Base-by-base conservation (phyloP, 2,888 invertebrate species). In the Lasioglossum villosulum region DNA sequence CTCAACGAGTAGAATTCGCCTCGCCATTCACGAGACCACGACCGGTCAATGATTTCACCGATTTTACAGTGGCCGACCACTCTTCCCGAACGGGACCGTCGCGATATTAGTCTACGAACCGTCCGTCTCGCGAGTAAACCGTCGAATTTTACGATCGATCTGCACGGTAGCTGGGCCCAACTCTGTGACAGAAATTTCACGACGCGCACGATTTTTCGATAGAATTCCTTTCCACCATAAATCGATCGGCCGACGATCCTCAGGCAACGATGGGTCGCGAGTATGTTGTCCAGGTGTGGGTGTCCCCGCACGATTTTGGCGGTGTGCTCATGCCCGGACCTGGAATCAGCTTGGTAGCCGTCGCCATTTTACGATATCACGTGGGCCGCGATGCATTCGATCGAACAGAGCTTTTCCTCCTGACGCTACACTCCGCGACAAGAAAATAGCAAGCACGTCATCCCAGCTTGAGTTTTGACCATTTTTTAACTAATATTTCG, bases 11-110 rank as follows among this genome's bases (percentile, higher is more conserved):
- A 82, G 88, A 83, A 88, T 80, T 89, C 85, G 66, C 76, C 80
- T 42, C 79, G 85, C 85, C 87, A 89, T 88, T 88, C 80, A 70
- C 81, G 63, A 66, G 83, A 79, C n/a, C 75, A 56, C 83, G 82
- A 84, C 86, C 75, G 82, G 78, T 83, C 90, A 90, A 90, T 90
- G 89, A 93, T 92, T 92, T 90, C 91, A 66, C 88, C 87, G 85
- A 91, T 89, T 92, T 90, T 88, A 91, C 78, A 84, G 76, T 78
- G 48, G 23, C 76, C 82, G 75, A 76, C 77, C 78, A 75, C 75
- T 82, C 74, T 79, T 70, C 70, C 30, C 71, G 82, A 84, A 52
- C 88, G 82, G 76, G 76, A 88, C 83, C 70, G 56, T 59, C 45
- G 37, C 78, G 75, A 78, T 84, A 84, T 89, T 87, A 81, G 88